These are phyloP conservation scores for Lemur catta DNA, from an alignment of 2,797 vertebrate genomes.

Conservation along the genomic window DNA sequence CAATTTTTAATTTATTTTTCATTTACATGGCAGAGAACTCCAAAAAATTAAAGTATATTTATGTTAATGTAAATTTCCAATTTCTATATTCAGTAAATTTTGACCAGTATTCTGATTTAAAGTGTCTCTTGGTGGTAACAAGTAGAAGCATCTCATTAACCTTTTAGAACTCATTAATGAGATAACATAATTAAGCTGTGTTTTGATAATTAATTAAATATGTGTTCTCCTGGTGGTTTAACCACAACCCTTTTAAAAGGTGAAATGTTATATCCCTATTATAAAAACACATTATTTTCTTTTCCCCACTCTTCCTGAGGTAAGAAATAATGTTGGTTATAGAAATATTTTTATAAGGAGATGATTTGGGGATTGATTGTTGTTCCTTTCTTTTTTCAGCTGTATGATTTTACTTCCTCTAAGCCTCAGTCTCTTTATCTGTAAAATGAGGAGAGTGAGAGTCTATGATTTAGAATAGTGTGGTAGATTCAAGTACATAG, in stretches of 20 bases:
- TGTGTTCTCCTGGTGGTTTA: constrained; percentile 37
- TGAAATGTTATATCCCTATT: not conserved
- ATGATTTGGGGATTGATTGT: not conserved
- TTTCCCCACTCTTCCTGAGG: not conserved
- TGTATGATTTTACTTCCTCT: not conserved
- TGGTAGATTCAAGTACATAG: not conserved
- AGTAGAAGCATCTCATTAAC: constrained; percentile 49
- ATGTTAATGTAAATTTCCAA: constrained; percentile 32
- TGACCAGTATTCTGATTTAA: constrained; percentile 31
- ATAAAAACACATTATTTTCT: not conserved
- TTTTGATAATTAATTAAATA: constrained; percentile 72
- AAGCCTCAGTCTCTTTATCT: not conserved
- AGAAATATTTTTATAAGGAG: not conserved
- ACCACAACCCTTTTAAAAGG: not conserved
- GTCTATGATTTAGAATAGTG: not conserved
- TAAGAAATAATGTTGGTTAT: not conserved
- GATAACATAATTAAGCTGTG: constrained; percentile 60
- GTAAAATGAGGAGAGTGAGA: constrained; percentile 11
- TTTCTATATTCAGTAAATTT: constrained; percentile 29
- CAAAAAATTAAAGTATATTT: constrained; percentile 21
- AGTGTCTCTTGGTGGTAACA: constrained; percentile 23
- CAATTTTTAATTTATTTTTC: not conserved
- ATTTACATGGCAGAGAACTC: not conserved
- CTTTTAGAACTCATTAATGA: constrained; percentile 67
- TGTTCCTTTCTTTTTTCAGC: not conserved